Conservation (phyloP, 2,113 vertebrate species). For the Dascyllus trimaculatus region DNA sequence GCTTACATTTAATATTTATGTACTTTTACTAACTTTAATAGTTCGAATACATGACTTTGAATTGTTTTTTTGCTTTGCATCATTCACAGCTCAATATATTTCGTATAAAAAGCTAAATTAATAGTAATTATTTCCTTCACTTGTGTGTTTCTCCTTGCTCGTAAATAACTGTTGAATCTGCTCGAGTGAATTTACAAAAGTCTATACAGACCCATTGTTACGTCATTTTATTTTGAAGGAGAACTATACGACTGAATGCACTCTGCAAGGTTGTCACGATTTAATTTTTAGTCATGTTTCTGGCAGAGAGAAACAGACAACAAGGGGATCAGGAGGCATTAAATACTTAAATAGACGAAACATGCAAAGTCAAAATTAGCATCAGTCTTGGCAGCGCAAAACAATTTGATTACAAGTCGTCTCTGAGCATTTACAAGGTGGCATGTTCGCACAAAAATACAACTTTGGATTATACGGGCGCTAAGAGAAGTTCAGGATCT, state of each 20-base stretch:
- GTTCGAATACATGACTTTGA: neutral
- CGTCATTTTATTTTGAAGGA: too few species aligned
- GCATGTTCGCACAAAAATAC: neutral
- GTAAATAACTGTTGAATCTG: neutral
- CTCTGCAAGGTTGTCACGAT: neutral
- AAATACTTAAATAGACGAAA: neutral
- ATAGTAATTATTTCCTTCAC: too few species aligned
- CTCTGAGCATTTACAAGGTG: neutral
- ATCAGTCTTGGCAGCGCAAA: neutral
- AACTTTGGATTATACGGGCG: conserved; percentile 1
- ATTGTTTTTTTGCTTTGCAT: neutral
- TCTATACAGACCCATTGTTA: neutral
- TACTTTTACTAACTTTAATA: too few species aligned
- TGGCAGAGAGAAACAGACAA: neutral
- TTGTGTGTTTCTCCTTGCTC: neutral
- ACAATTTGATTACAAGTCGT: neutral
- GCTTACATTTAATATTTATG: too few species aligned
- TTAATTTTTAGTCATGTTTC: neutral
- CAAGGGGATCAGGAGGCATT: neutral
- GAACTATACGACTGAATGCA: neutral
- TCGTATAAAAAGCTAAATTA: too few species aligned
- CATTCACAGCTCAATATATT: neutral
- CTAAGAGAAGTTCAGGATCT: neutral
- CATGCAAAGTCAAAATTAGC: neutral
- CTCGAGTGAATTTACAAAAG: neutral